Evolutionary conservation across 2,797 vertebrate genomes (phyloP).

Genomic region (Peromyscus melanophrys): DNA sequence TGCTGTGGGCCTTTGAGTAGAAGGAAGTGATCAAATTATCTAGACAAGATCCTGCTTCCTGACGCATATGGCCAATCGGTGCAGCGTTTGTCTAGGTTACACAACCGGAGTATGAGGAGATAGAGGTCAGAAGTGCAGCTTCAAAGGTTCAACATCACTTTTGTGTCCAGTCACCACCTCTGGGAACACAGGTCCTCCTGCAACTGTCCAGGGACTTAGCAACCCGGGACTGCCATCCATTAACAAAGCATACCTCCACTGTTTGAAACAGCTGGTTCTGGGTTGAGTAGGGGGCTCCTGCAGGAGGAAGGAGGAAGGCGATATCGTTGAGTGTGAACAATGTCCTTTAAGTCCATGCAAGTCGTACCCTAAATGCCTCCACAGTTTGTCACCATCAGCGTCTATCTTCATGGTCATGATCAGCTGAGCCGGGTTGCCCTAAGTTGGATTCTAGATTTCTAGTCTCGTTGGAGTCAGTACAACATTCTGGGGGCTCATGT

Average conservation of each 20-base stretch:
- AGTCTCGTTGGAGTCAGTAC: not conserved
- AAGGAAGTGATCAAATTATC: slow-evolving; percentile 24
- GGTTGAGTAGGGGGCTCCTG: not conserved
- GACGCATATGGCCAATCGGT: not conserved
- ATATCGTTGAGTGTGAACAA: not conserved
- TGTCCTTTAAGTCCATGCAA: not conserved
- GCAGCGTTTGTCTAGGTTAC: not conserved
- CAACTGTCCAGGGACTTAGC: not conserved
- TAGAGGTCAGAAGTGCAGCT: not conserved
- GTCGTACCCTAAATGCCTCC: not conserved
- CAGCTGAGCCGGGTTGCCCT: not conserved
- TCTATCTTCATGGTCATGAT: not conserved
- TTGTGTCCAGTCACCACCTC: not conserved
- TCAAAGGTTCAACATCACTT: not conserved
- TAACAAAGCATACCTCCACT: not conserved
- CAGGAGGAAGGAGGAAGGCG: not conserved
- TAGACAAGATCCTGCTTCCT: not conserved
- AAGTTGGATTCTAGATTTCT: slow-evolving; percentile 2
- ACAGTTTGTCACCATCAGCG: not conserved
- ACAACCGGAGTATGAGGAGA: not conserved
- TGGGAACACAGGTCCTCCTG: not conserved
- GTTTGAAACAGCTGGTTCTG: not conserved
- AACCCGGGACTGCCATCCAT: not conserved
- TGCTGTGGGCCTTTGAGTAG: not conserved
- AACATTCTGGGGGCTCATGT: not conserved